Evolutionary conservation across 2,797 vertebrate species (phyloP), one percentile per base, ranked within the genome.

Genomic region (Lepus oiostolus): DNA sequence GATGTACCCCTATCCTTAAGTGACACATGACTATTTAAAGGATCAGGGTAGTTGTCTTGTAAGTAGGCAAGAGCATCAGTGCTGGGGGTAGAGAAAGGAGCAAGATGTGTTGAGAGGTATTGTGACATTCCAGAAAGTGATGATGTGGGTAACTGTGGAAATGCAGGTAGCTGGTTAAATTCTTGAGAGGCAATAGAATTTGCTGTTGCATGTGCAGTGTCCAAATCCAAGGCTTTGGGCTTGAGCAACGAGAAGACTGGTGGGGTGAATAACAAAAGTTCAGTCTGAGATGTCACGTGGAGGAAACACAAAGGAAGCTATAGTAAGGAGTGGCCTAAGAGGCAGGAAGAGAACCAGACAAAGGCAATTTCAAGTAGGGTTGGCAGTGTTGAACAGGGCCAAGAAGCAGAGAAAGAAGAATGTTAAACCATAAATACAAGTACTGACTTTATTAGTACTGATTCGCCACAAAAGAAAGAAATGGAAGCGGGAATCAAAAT

Each of bases 241-340:
- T 26, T 67, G 4, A 70, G 28, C 65, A 88, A 50, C 24, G 10
- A 90, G 21, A 87, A 12, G 5, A 38, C 71, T 85, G 70, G 35
- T 75, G 30, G 65, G 47, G 77, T 60, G 22, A 68, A 19, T 54
- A 88, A 75, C n/a, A 67, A 35, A 47, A 88, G 19, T 8, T 71
- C 32, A 42, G 19, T 84, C 67, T 71, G 74, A 91, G 12, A 22
- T 84, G 2, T 91, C 42, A 81, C 1, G 76, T 80, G 76, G 21
- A 91, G 71, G 17, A 95, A 95, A 80, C 32, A 94, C 19, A 89
- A 88, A 74, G 28, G 67, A 38, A 68, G 58, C 13, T 85, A 21
- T 30, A 77, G 30, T 58, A 83, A 81, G 28, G 75, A 81, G 17
- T 52, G 58, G 35, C 71, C 68, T 86, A 65, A 82, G 54, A 50